Base-by-base conservation (phyloP, 2,113 vertebrate genomes). In the Dendrocopos noguchii region DNA sequence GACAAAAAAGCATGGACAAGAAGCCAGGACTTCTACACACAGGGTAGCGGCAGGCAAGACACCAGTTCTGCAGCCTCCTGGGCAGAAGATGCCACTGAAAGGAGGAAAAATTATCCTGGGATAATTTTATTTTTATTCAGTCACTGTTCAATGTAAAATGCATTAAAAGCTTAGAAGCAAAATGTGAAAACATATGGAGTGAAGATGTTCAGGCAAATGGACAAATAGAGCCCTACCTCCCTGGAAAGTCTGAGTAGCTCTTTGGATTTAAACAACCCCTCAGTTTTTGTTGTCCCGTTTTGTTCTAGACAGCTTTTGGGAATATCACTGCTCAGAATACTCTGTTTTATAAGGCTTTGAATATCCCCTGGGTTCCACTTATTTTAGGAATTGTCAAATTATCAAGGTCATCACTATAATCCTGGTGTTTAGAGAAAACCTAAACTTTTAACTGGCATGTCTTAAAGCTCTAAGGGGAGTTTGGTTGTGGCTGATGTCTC, bases 91-190 rank as follows among this genome's bases (percentile, higher is more conserved):
- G 57, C 28, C 15, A 60, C 25, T 2, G 4, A 2, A 9, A 85
- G 36, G 42, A 59, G 63, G 42, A 68, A 66, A 93, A 94, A 90
- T 83, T 83, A 93, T 64, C 31, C 42, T 29, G 44, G 36, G 47
- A 56, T 52, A 71, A 65, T 87, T 77, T 93, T 70, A 29, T 87
- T 93, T 90, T 71, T 56, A 46, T 67, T 77, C 68, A 59, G 80
- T 67, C 34, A 15, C 28, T 82, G 59, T 89, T 95, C 91, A 95
- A 95, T 94, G 82, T 71, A 90, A 95, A 95, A 86, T 94, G 82
- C 85, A 95, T 93, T 95, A 91, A 95, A 93, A 95, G 64, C 72
- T 94, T 95, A 85, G 68, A 47, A 80, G 75, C 3, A 89, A 90
- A 93, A 90, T 72, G 72, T 93, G 90, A 93, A 87, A 93, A 92